Percentiles rank a stretch among this genome's conserved stretches.
These are phyloP conservation scores for Percina caprodes DNA, from an alignment of 2,113 vertebrate genomes.

Conservation along the genomic window DNA sequence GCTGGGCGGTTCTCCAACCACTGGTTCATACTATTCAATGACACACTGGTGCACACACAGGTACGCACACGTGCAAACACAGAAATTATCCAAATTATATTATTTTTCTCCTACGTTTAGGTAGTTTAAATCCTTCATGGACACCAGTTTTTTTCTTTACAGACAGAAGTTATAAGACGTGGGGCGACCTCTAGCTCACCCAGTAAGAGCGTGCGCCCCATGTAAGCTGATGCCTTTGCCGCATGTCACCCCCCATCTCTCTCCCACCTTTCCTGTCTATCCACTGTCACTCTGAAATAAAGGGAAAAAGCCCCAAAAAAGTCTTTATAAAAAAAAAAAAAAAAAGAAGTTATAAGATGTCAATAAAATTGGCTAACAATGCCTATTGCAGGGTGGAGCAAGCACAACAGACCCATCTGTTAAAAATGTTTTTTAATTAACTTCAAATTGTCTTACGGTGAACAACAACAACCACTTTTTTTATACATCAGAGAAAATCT, in stretches of 20 bases:
- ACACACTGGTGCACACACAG: conserved; percentile 96
- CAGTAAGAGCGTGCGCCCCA: too few relatives aligned
- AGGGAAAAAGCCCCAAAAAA: too few relatives aligned
- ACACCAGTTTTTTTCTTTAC: neutral
- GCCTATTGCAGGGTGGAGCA: neutral
- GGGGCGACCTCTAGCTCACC: too few relatives aligned
- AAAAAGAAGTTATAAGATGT: too few relatives aligned
- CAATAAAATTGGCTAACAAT: neutral
- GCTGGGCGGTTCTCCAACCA: conserved; percentile 96
- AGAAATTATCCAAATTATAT: neutral
- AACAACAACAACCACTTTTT: neutral
- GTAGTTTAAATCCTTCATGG: neutral
- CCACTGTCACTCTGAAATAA: too few relatives aligned
- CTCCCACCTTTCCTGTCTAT: too few relatives aligned
- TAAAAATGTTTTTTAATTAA: neutral
- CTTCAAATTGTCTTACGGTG: neutral
- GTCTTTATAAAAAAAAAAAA: too few relatives aligned
- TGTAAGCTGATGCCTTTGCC: too few relatives aligned
- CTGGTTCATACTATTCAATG: conserved; percentile 98
- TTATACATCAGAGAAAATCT: neutral
- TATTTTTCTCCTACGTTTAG: neutral
- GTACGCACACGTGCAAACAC: conserved; percentile 73
- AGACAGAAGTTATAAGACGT: neutral
- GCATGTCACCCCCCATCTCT: too few relatives aligned
- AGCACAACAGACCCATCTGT: neutral